Base-by-base conservation (phyloP, 2,888 invertebrate genomes). In the Apamea anceps region DNA sequence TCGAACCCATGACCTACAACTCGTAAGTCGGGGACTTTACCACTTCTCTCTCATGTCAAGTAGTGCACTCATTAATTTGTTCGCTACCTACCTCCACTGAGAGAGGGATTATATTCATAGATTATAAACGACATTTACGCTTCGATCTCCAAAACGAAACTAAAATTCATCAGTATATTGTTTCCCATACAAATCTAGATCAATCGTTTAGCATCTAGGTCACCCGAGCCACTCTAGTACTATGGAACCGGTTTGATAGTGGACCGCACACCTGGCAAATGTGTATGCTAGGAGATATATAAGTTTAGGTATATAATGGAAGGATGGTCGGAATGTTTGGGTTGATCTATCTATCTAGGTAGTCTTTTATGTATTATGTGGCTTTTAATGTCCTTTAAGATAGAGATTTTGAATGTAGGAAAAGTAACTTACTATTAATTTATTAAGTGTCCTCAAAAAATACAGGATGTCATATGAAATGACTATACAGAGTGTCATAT, bases 131-230 rank as follows among this genome's bases (percentile, higher is more conserved):
- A 6, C 10, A 12, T 45, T 10, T 45, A 54, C 28, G 28, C 25
- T 32, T 28, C 42, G 13, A 15, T 21, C 15, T 37, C 13, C 18
- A 45, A 18, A 28, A 21, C n/a, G 7, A n/a, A 45, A 54, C 18
- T 63, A 28, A 25, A 54, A 25, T 1, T n/a, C 10, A n/a, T 82
- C 18, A 42, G 13, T 72, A n/a, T 37, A n/a, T 70, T 71, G 72
- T 75, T 78, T 60, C 82, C 75, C 57, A 70, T 37, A 63, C 42
- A 77, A 67, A 86, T 79, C 75, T 79, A 79, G 79, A 73, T 63
- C 51, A 70, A 12, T 71, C 67, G 32, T 28, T 73, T 28, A 65
- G 21, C 37, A 82, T 75, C 77, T 86, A 86, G 84, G 82, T 86
- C 82, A 67, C 37, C 7, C 0, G n/a, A 74, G 63, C 74, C 7